Evolutionary conservation across 2,113 vertebrate genomes (phyloP), one percentile per base, ranked within the genome.

Genomic region (Dipodomys stephensi): DNA sequence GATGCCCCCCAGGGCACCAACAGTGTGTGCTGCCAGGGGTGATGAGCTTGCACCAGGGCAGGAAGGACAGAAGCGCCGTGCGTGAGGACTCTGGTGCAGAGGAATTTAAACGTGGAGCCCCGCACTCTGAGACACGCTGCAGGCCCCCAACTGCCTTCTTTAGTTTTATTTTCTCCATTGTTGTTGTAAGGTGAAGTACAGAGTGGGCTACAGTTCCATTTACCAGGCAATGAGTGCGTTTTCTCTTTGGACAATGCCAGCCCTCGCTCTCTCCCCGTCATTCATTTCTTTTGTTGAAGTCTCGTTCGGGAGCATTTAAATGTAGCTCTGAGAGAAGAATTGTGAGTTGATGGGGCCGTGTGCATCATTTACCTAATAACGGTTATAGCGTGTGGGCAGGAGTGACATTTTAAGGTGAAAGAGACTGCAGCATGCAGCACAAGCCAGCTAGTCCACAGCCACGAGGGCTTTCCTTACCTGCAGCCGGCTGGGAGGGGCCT

Each of bases 71-170:
- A 53, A 13, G 49, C 49, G 12, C 1, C 49, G 12, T 13, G 49
- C 12, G 11, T 53, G 12, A 53, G 8, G 49, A 13, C 49, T 53
- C 11, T 1, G 30, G 62, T 19, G 46, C 44, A 25, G 7, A 2
- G 2, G 53, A 57, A 83, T 64, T 23, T 19, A 53, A 64, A n/a
- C 7, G 12, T 9, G 2, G 27, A 28, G 32, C 19, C 16, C 44
- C 20, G 15, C 1, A 6, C 4, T 73, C 76, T 62, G 6, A 49
- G 20, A 20, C 28, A n/a, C 0, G 20, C 11, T 4, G 11, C 3
- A 53, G 77, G 22, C 22, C 25, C 1, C 18, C 2, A 9, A 30
- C 1, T 0, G 27, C 64, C 4, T 8, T 67, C 25, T 67, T 67
- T 67, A 10, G 25, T 27, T 67, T 67, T 67, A 67, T 67, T 6